Base-by-base conservation (phyloP, 2,113 vertebrate species). In the Atlantisia rogersi region DNA sequence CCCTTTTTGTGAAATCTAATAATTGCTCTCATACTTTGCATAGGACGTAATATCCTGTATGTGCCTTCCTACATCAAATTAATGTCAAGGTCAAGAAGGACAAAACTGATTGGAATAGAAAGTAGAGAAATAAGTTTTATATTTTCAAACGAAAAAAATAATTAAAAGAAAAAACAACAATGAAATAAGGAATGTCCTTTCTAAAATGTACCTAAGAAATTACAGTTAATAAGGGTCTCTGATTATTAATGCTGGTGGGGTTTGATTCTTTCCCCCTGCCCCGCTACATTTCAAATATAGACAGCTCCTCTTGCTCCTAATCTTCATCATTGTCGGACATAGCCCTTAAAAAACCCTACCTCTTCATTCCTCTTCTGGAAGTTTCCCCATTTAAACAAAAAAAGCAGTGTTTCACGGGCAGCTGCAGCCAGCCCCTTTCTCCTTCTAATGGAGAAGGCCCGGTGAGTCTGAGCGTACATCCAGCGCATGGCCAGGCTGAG, bases 381-480 rank as follows among this genome's bases (percentile, higher is more conserved):
- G 29, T 31, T 53, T 48, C 56, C 15, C 15, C n/a, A 12, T 52
- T 74, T 17, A 65, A 92, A 68, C 15, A 17, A 77, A 48, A 26
- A 26, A 21, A 14, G 11, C 24, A 10, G 12, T 13, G 12, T 70
- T 82, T 76, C 2, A 3, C 35, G 37, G 18, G 20, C 29, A 26
- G 26, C 31, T 39, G 80, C 48, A 16, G 55, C 3, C 12, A 8
- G 44, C 7, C n/a, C 18, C 4, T 60, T 28, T 31, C 68, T 25
- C 17, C 56, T 88, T 53, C 42, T 63, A 6, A 24, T 15, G 21
- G 46, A 37, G 53, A 60, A 26, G 42, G 28, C 15, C 10, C 31
- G 9, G 10, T 0, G 1, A 46, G 11, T 6, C 5, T 22, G 8
- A 26, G 42, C 8, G 1, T 20, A 17, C 20, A 9, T 35, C 9